A percentile compares a stretch with the other conserved stretches of the same genome.
These are phyloP conservation scores for Maniola hyperantus DNA, from an alignment of 2,888 invertebrate species.

Conservation along the genomic window DNA sequence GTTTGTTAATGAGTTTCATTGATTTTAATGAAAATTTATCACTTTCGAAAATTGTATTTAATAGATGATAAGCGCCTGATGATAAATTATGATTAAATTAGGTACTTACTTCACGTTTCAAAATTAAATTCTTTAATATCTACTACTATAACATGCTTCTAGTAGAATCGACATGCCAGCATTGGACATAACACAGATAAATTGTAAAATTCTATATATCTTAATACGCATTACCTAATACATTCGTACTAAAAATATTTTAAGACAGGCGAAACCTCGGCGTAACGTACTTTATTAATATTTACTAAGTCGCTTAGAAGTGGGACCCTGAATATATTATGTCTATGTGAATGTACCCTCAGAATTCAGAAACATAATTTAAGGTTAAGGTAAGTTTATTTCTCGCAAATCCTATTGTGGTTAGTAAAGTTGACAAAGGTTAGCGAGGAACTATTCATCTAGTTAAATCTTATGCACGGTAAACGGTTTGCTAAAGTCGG, in stretches of 20 bases:
- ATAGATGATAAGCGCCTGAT: slow-evolving; percentile 12
- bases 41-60: slow-evolving; percentile 20
- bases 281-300: too few relatives aligned
- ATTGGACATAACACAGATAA: too few relatives aligned
- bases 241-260: too few relatives aligned
- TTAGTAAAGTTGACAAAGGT: slow-evolving; percentile 39
- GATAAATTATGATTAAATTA: background rate
- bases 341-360: background rate
- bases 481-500: slow-evolving; percentile 50
- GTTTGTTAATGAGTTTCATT: slow-evolving; percentile 23
- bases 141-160: too few relatives aligned
- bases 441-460: slow-evolving; percentile 55
- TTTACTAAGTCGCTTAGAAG: too few relatives aligned
- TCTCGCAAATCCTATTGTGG: slow-evolving; percentile 9
- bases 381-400: background rate
- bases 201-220: too few relatives aligned
- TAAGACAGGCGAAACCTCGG: too few relatives aligned
- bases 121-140: background rate
- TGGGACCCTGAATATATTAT: too few relatives aligned
- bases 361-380: background rate
- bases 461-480: slow-evolving; percentile 63
- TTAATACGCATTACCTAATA: too few relatives aligned
- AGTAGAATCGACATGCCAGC: too few relatives aligned
- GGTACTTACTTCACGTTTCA: background rate
- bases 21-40: slow-evolving; percentile 23